Percentiles rank a stretch among this genome's conserved stretches.
Conservation (phyloP, 2,888 invertebrate genomes). For the Drosophila hamatofila region DNA sequence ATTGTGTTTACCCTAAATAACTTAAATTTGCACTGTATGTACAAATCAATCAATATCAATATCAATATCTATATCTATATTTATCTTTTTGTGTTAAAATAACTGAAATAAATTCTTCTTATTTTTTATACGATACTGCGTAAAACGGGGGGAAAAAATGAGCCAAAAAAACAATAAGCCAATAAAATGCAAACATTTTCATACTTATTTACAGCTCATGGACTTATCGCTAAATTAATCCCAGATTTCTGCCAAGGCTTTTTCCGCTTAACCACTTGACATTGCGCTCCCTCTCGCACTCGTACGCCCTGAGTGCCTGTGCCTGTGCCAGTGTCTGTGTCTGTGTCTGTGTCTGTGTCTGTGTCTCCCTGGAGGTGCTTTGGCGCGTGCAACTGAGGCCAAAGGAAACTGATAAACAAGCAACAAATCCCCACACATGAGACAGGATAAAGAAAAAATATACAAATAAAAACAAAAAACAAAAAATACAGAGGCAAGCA, state of each 20-base stretch:
- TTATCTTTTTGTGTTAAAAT: not conserved
- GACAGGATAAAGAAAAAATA: slow-evolving; percentile 28
- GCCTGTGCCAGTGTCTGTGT: no score
- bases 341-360: no score
- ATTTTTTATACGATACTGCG: not conserved
- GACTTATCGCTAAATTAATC: slow-evolving; percentile 37
- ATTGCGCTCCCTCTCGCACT: slow-evolving; percentile 10
- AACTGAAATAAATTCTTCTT: not conserved
- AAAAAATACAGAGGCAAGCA: not conserved
- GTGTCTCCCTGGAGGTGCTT: slow-evolving; percentile 14
- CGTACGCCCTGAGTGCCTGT: no score
- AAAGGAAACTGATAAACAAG: slow-evolving; percentile 56
- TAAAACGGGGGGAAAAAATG: not conserved
- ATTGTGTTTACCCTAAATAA: no score
- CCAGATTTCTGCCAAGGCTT: slow-evolving; percentile 28
- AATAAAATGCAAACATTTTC: slow-evolving; percentile 20
- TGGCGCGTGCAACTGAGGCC: slow-evolving; percentile 35
- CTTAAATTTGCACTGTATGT: no score
- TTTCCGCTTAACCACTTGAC: slow-evolving; percentile 43
- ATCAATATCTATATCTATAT: not conserved
- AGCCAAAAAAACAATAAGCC: slow-evolving; percentile 6
- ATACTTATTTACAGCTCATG: slow-evolving; percentile 30
- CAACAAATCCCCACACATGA: slow-evolving; percentile 65
- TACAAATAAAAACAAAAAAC: slow-evolving; percentile 6
- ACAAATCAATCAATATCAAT: no score